Conservation (phyloP, 2,888 invertebrate species). For the Biston betularia region DNA sequence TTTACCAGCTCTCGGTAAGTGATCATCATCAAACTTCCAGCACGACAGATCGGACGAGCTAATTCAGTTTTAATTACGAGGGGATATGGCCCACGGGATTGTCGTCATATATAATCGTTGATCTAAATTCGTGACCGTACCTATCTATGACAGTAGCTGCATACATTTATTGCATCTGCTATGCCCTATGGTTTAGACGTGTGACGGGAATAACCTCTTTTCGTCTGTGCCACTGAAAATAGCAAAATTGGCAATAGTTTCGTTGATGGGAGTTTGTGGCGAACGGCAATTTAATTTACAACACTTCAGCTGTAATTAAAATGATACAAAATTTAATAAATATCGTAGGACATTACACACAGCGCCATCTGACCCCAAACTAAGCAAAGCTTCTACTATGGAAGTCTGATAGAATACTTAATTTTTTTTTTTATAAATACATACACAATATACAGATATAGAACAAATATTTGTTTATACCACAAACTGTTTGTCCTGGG, state of each 20-base stretch:
- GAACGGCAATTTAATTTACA: slow-evolving; percentile 18
- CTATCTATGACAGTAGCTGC: slow-evolving; percentile 25
- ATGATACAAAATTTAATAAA: slow-evolving; percentile 5
- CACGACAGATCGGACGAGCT: neutral
- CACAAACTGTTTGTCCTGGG: too few species aligned
- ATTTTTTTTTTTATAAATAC: too few species aligned
- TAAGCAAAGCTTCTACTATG: too few species aligned
- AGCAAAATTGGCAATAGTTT: slow-evolving; percentile 24
- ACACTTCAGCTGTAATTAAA: slow-evolving; percentile 18
- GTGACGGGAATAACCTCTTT: slow-evolving; percentile 6
- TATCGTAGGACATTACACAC: too few species aligned
- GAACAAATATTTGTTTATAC: too few species aligned
- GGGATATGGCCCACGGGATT: neutral
- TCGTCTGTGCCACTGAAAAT: slow-evolving; percentile 11
- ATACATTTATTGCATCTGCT: slow-evolving; percentile 25
- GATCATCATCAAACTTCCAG: neutral
- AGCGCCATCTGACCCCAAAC: too few species aligned
- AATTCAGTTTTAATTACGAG: slow-evolving; percentile 6
- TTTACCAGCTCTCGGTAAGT: neutral
- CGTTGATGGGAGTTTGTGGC: slow-evolving; percentile 12
- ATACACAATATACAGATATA: too few species aligned
- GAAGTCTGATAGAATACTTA: too few species aligned
- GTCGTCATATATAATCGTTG: neutral
- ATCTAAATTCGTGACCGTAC: slow-evolving; percentile 21
- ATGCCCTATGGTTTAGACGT: slow-evolving; percentile 30